phyloP scores from a whole-genome alignment of 2,797 vertebrate species.

The Mallotus villosus region DNA sequence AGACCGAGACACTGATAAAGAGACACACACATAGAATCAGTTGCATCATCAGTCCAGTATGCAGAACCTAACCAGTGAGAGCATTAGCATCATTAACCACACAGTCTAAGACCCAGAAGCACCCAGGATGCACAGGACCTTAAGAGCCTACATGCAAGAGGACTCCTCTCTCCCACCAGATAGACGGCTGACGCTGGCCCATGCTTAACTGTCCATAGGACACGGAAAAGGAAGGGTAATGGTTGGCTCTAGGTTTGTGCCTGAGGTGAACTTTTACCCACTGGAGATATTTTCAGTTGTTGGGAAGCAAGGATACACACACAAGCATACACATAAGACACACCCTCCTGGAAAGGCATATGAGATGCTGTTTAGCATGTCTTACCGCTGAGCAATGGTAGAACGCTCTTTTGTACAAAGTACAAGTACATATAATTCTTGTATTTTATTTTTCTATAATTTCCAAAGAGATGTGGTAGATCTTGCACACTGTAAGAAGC shows the following conservation, averaged over 20 bases:
- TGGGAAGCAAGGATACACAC: slow-evolving; percentile 11
- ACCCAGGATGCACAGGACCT: not conserved
- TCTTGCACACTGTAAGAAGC: slow-evolving; percentile 90
- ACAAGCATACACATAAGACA: slow-evolving; percentile 61
- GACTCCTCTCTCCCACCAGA: not conserved
- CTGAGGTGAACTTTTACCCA: not conserved
- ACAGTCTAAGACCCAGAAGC: too few species aligned
- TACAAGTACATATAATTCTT: slow-evolving; percentile 95
- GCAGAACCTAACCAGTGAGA: not conserved
- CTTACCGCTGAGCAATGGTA: slow-evolving; percentile 94
- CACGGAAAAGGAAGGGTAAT: not conserved
- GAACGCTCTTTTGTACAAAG: slow-evolving; percentile 97
- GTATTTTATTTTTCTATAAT: slow-evolving; percentile 99
- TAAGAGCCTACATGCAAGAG: not conserved
- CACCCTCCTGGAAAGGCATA: slow-evolving; percentile 73
- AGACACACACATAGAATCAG: not conserved
- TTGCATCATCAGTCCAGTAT: not conserved
- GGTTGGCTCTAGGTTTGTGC: slow-evolving; percentile 7
- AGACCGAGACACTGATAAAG: not conserved
- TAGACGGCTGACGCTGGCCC: not conserved
- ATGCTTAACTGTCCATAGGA: not conserved
- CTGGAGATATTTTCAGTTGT: not conserved
- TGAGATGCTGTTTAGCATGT: slow-evolving; percentile 90
- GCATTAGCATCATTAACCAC: not conserved
- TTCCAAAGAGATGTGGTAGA: slow-evolving; percentile 95